A percentile compares a stretch with the other conserved stretches of the same genome.
Evolutionary conservation across 2,888 invertebrate genomes (phyloP).

Genomic region (Andrena haemorrhoa): DNA sequence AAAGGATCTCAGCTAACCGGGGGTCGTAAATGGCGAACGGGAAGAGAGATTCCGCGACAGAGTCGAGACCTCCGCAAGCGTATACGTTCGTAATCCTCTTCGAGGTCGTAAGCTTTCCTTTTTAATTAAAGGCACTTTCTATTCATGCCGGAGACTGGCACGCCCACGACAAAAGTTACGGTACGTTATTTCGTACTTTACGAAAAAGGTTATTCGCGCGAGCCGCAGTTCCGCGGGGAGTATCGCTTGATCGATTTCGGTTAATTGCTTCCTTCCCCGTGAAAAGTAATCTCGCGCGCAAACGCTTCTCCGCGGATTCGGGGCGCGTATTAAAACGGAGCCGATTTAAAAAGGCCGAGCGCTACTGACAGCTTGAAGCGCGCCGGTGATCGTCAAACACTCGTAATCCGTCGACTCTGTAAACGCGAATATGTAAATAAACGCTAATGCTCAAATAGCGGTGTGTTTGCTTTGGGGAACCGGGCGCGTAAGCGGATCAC

Average conservation of each 20-base stretch:
- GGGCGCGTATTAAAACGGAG: neutral
- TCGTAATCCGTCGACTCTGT: constrained; percentile 37
- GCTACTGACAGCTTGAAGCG: constrained; percentile 1
- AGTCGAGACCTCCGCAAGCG: constrained; percentile 28
- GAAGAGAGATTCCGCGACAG: neutral
- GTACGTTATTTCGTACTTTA: constrained; percentile 69
- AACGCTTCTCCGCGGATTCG: too few species aligned
- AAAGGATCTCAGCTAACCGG: neutral
- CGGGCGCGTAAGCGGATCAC: constrained; percentile 51
- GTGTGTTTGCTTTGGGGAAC: constrained; percentile 66
- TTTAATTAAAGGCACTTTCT: constrained; percentile 79
- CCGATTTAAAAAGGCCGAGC: neutral
- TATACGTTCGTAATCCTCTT: constrained; percentile 69
- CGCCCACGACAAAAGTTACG: constrained; percentile 72
- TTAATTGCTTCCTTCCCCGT: constrained; percentile 46
- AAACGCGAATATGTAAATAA: constrained; percentile 64
- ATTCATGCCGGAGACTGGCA: constrained; percentile 69
- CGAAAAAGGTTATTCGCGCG: constrained; percentile 62
- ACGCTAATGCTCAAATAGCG: constrained; percentile 69
- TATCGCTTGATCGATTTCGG: constrained; percentile 49
- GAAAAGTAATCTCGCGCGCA: neutral
- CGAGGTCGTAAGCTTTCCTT: constrained; percentile 74
- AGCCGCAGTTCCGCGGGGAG: constrained; percentile 19
- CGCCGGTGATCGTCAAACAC: constrained; percentile 39
- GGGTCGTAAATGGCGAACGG: neutral